These are phyloP conservation scores for Valencia hispanica DNA, from an alignment of 2,797 vertebrate species.

Conservation along the genomic window DNA sequence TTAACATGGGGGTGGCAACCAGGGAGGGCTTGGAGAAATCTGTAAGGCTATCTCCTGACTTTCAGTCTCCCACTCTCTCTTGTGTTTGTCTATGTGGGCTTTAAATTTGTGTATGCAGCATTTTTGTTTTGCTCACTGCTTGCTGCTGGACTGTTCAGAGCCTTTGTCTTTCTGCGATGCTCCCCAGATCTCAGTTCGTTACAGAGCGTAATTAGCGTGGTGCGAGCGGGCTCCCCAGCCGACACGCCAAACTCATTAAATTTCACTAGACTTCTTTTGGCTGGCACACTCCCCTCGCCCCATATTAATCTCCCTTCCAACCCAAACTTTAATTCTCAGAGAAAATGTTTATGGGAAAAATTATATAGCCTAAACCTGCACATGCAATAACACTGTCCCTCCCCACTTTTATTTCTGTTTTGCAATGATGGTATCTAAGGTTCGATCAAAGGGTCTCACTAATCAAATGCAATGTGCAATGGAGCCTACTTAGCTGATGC, in stretches of 20 bases:
- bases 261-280: conserved; percentile 69
- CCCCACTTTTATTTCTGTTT: conserved; percentile 38
- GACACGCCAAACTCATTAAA: conserved; percentile 80
- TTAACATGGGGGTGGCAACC: conserved; percentile 47
- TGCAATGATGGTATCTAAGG: conserved; percentile 59
- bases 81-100: conserved; percentile 41
- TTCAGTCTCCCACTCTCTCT: conserved; percentile 22
- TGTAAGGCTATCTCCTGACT: conserved; percentile 33
- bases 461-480: conserved; percentile 69
- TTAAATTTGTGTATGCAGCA: conserved; percentile 59
- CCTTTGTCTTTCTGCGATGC: conserved; percentile 70
- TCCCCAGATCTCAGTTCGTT: conserved; percentile 75
- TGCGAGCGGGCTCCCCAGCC: conserved; percentile 69
- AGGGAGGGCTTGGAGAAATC: conserved; percentile 28
- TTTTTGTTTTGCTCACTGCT: conserved; percentile 58
- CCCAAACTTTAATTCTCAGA: conserved; percentile 73
- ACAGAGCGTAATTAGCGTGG: conserved; percentile 76
- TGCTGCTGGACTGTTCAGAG: conserved; percentile 63
- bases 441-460: conserved; percentile 66
- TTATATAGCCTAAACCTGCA: conserved; percentile 52
- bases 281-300: conserved; percentile 65
- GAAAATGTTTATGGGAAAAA: conserved; percentile 73
- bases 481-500: conserved; percentile 49
- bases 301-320: conserved; percentile 75
- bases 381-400: conserved; percentile 45